Evolutionary conservation across 2,113 vertebrate species (phyloP).

Genomic region (Helogale parvula): DNA sequence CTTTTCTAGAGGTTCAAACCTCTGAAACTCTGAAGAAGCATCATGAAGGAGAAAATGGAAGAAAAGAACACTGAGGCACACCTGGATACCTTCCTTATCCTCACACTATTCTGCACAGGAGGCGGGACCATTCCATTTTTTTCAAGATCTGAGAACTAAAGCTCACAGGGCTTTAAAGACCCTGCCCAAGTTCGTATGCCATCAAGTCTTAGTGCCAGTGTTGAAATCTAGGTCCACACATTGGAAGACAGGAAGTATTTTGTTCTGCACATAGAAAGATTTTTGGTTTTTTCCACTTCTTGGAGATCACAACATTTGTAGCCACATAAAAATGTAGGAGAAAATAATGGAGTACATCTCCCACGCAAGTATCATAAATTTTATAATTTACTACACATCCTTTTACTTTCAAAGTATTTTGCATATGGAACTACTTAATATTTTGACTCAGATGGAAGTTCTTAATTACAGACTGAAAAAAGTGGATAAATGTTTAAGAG

Average conservation of each 20-base stretch:
- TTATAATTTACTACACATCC: slow-evolving; percentile 7
- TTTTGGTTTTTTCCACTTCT: neutral
- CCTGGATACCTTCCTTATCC: neutral
- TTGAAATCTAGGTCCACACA: neutral
- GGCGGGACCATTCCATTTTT: neutral
- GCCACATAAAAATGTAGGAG: slow-evolving; percentile 11
- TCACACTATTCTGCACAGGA: neutral
- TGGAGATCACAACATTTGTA: neutral
- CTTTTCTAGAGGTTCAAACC: neutral
- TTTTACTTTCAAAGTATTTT: slow-evolving; percentile 29
- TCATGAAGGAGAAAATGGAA: neutral
- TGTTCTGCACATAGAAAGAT: neutral
- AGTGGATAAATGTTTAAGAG: neutral
- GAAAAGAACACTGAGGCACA: neutral
- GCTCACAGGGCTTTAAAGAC: neutral
- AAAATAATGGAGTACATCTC: neutral
- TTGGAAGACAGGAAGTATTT: neutral
- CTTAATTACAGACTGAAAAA: slow-evolving; percentile 8
- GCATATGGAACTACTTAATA: slow-evolving; percentile 22
- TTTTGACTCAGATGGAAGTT: slow-evolving; percentile 2
- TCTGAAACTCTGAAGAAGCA: neutral
- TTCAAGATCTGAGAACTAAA: neutral
- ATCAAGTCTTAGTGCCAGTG: neutral
- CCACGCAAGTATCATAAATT: neutral
- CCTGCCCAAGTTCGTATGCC: neutral